A percentile compares a stretch with the other conserved stretches of the same genome.
These are phyloP conservation scores for Telmatochromis bifrenatus DNA, from an alignment of 2,113 vertebrate genomes.

Conservation along the genomic window DNA sequence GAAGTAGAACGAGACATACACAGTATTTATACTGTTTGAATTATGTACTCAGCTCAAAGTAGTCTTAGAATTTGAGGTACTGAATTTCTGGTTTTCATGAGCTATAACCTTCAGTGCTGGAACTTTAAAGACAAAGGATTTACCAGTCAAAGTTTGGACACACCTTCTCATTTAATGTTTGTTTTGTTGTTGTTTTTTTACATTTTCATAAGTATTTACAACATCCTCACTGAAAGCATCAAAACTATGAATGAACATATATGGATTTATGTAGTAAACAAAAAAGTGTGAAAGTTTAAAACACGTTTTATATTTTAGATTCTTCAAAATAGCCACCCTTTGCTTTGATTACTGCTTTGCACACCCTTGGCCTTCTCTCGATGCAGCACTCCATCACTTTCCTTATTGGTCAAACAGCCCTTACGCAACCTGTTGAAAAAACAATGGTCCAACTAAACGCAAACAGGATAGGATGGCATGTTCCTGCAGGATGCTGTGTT, in stretches of 20 bases:
- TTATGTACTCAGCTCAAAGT: neutral
- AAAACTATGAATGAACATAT: neutral
- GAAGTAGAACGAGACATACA: neutral
- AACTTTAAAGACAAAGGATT: neutral
- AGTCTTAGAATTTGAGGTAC: neutral
- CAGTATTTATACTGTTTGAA: neutral
- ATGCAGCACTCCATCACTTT: neutral
- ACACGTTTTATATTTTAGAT: neutral
- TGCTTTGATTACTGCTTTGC: neutral
- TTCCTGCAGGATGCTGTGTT: neutral
- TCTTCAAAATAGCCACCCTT: neutral
- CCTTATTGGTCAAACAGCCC: neutral
- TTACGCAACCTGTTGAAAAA: neutral
- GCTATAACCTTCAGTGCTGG: neutral
- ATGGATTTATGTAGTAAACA: neutral
- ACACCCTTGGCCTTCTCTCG: neutral
- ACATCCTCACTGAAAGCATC: neutral
- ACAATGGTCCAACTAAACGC: neutral
- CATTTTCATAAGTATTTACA: neutral
- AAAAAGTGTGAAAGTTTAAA: neutral
- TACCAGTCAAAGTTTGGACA: neutral
- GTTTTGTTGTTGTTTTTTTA: neutral
- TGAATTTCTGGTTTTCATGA: neutral
- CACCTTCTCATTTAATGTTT: neutral
- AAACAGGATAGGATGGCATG: neutral